Evolutionary conservation across 2,113 vertebrate genomes (phyloP).

Genomic region (Melanerpes aurifrons): DNA sequence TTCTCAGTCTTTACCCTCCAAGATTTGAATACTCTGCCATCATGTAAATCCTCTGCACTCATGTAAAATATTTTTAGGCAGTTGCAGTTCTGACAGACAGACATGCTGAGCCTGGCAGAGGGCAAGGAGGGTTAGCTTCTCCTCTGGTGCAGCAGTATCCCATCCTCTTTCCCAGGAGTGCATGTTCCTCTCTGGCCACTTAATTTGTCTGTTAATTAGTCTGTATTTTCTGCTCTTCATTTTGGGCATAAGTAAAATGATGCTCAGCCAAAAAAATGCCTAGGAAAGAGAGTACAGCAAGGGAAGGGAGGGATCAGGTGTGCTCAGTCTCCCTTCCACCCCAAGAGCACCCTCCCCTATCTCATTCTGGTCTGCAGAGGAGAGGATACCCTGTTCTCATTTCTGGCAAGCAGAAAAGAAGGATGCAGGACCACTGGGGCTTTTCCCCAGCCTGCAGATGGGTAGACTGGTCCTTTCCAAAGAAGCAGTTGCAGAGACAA

Average conservation of each 20-base stretch:
- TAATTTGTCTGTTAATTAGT: conserved; percentile 25
- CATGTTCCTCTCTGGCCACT: not conserved
- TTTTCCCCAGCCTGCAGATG: not conserved
- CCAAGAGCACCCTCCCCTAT: not conserved
- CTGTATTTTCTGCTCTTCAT: not conserved
- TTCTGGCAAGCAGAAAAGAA: not conserved
- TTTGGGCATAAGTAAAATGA: not conserved
- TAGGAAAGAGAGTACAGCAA: not conserved
- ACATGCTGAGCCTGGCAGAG: not conserved
- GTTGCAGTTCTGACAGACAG: not conserved
- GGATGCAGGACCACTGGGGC: not conserved
- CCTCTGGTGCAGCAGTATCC: not conserved
- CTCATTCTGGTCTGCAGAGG: not conserved
- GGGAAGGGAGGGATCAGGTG: not conserved
- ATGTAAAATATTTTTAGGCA: not conserved
- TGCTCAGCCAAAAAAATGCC: not conserved
- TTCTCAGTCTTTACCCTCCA: conserved; percentile 11
- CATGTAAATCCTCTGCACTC: not conserved
- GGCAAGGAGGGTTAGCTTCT: conserved; percentile 3
- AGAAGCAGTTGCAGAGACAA: not conserved
- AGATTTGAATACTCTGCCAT: not conserved
- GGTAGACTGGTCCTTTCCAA: not conserved
- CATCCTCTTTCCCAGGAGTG: not conserved
- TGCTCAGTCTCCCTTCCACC: not conserved
- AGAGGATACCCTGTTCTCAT: not conserved